Evolutionary conservation across 2,888 invertebrate species (phyloP), one percentile per base, ranked within the genome.

Genomic region (Cenopis cana): DNA sequence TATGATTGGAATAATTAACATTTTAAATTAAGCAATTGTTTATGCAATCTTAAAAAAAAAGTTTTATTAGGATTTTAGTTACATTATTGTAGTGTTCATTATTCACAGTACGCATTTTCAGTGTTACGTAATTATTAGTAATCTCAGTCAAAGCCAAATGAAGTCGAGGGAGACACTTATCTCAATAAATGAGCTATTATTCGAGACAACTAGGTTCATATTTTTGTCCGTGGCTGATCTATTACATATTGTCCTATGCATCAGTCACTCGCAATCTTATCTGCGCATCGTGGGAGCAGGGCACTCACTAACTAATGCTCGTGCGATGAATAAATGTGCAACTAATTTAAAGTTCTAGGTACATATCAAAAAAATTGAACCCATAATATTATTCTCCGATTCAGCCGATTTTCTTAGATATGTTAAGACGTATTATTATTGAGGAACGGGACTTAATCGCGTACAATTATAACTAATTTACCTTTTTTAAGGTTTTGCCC

Each of bases 221-320:
- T 85, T 87, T 81, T 85, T 81, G 79, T 84, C 79, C 81, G 82
- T 81, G 82, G 79, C 84, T 85, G 88, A 91, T 92, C 91, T 91
- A 89, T 90, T 87, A 88, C 86, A 87, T 84, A 90, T 90, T 91
- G 91, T 91, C 87, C 88, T 87, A 89, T 82, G 87, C 89, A 92
- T 91, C 91, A 89, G 88, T 88, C 89, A 88, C 82, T 85, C 83
- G 86, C 86, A 89, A 90, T 91, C 91, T 92, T 89, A 91, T 91
- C 91, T 82, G 76, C 75, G 78, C 82, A 92, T 92, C 92, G 91
- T 92, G 92, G 86, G 92, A 92, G 86, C 86, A 80, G 60, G 76
- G 78, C 82, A 81, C 79, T 84, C 81, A 79, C 81, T 79, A 78
- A 62, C n/a, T 68, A 69, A 55, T 56, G 46, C 59, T n/a, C 68